phyloP scores from a whole-genome alignment of 1,140 invertebrate genomes.

The Drosophila pseudoobscura region DNA sequence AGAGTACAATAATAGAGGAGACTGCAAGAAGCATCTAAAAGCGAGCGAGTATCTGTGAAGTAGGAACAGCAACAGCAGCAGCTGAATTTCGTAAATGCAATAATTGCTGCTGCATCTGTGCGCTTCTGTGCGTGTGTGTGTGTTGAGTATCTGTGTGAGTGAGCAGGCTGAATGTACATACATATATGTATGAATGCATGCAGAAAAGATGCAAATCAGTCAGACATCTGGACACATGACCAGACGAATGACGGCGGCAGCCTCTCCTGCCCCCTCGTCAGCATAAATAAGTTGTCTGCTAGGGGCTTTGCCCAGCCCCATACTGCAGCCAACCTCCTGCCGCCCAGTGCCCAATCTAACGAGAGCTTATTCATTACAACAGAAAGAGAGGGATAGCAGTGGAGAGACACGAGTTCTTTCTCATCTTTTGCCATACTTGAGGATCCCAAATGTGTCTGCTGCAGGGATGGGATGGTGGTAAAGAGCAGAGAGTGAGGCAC shows the following conservation, averaged over 20 bases:
- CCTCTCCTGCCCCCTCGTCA: slow-evolving; percentile 35
- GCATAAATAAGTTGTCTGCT: slow-evolving; percentile 74
- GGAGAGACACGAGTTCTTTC: background rate
- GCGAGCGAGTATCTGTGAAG: slow-evolving; percentile 39
- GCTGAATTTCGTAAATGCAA: slow-evolving; percentile 74
- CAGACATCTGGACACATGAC: slow-evolving; percentile 55
- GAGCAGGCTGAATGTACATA: slow-evolving; percentile 7
- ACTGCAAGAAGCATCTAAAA: slow-evolving; percentile 16
- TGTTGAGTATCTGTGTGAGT: slow-evolving; percentile 4
- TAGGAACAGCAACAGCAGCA: slow-evolving; percentile 13
- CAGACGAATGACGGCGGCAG: slow-evolving; percentile 32
- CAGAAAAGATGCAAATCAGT: slow-evolving; percentile 78
- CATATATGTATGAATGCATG: slow-evolving; percentile 44
- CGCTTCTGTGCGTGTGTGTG: background rate
- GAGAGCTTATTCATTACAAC: slow-evolving; percentile 68
- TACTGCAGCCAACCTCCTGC: slow-evolving; percentile 21
- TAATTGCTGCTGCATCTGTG: slow-evolving; percentile 56
- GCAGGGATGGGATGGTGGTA: background rate
- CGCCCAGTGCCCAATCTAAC: slow-evolving; percentile 33
- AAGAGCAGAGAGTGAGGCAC: slow-evolving; percentile 33
- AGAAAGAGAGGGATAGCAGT: slow-evolving; percentile 20
- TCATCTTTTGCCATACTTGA: slow-evolving; percentile 32
- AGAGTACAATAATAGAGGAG: background rate
- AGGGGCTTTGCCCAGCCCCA: slow-evolving; percentile 18
- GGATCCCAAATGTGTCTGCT: slow-evolving; percentile 12